Evolutionary conservation across 2,113 vertebrate species (phyloP).

Genomic region (Microcebus ravelobensis): DNA sequence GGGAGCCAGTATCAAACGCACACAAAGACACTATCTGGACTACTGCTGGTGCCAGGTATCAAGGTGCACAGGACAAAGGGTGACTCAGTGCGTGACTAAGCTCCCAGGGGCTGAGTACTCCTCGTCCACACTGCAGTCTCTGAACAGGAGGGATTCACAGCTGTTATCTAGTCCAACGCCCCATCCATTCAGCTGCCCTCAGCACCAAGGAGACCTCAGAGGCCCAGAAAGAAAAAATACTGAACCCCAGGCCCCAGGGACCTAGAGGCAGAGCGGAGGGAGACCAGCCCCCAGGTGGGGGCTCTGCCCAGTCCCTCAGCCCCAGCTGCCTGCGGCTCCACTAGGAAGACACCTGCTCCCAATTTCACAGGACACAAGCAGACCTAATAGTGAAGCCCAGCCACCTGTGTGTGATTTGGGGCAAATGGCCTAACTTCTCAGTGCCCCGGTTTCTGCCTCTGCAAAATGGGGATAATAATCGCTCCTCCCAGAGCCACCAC

Average conservation of each 20-base stretch:
- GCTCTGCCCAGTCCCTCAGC: neutral
- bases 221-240: neutral
- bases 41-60: fast-evolving
- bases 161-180: neutral
- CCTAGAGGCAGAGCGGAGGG: neutral
- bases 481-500: neutral
- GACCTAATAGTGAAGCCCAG: neutral
- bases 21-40: too few relatives aligned
- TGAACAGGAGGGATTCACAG: neutral
- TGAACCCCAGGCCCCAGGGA: neutral
- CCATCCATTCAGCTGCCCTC: neutral
- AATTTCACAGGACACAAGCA: neutral
- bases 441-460: neutral
- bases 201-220: neutral
- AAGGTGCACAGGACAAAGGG: neutral
- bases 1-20: neutral
- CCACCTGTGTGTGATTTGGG: neutral
- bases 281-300: neutral
- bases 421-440: neutral
- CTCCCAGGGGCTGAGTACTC: neutral
- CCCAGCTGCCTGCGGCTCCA: fast-evolving
- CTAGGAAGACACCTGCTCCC: neutral
- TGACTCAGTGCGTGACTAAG: neutral
- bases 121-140: neutral
- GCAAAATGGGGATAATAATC: neutral